Conservation (phyloP, 2,797 vertebrate species). For the Alosa sapidissima region DNA sequence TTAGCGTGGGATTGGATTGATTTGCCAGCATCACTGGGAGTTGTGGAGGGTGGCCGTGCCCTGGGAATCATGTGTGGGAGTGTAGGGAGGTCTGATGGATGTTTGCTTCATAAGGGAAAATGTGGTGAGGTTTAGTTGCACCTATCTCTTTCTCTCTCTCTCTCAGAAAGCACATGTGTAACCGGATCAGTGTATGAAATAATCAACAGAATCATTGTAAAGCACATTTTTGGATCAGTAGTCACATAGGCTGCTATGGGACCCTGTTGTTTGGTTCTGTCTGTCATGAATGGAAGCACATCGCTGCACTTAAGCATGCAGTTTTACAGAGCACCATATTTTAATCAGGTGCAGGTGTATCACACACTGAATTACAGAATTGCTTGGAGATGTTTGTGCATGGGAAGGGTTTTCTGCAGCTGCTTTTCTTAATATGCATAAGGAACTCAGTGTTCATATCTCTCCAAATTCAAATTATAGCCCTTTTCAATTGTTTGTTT, state of each 20-base stretch:
- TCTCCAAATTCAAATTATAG: not conserved
- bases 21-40: not conserved
- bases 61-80: conserved; percentile 13
- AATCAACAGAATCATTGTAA: not conserved
- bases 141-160: not conserved
- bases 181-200: not conserved
- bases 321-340: not conserved
- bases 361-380: not conserved
- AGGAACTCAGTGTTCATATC: not conserved
- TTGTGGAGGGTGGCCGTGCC: not conserved
- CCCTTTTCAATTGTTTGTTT: not conserved
- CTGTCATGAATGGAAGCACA: not conserved
- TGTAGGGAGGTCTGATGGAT: not conserved
- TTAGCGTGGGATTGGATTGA: not conserved
- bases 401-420: not conserved
- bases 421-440: not conserved
- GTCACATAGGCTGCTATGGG: not conserved
- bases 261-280: not conserved
- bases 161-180: not conserved
- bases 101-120: not conserved
- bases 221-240: not conserved
- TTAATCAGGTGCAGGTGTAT: not conserved
- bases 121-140: conserved; percentile 3
- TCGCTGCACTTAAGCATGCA: not conserved
- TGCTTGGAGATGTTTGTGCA: conserved; percentile 1